Evolutionary conservation across 2,113 vertebrate genomes (phyloP).

Genomic region (Poeciliopsis occidentalis): DNA sequence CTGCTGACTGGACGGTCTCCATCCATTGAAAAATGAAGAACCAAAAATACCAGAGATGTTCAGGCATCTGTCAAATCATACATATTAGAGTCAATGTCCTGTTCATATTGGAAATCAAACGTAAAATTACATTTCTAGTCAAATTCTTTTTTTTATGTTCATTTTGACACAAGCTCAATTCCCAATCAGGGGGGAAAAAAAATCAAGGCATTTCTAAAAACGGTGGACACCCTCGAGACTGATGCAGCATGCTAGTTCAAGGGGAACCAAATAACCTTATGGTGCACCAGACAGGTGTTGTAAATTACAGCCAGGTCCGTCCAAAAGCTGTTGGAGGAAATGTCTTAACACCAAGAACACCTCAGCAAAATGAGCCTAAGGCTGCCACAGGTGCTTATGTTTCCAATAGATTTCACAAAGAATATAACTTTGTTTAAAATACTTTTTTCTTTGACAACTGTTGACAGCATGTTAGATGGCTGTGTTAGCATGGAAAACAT

Average conservation of each 20-base stretch:
- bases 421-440: background rate
- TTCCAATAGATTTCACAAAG: background rate
- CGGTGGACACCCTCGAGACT: background rate
- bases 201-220: background rate
- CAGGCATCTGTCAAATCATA: background rate
- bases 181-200: background rate
- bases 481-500: background rate
- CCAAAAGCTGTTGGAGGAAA: background rate
- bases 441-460: slow-evolving; percentile 1
- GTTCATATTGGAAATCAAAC: background rate
- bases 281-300: background rate
- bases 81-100: background rate
- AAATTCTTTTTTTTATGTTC: background rate
- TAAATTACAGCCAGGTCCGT: too few relatives aligned
- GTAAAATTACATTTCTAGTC: background rate
- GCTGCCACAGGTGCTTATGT: background rate
- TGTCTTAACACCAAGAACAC: too few relatives aligned
- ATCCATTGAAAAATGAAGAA: slow-evolving; percentile 5
- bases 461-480: slow-evolving; percentile 5
- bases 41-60: slow-evolving; percentile 3
- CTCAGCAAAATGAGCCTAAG: background rate
- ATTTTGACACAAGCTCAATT: background rate
- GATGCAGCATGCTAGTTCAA: too few relatives aligned
- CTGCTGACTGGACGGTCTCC: slow-evolving; percentile 11
- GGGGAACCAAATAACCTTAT: background rate